These are phyloP conservation scores for Ennomos fuscantarius DNA, from an alignment of 2,888 invertebrate species.

Conservation along the genomic window DNA sequence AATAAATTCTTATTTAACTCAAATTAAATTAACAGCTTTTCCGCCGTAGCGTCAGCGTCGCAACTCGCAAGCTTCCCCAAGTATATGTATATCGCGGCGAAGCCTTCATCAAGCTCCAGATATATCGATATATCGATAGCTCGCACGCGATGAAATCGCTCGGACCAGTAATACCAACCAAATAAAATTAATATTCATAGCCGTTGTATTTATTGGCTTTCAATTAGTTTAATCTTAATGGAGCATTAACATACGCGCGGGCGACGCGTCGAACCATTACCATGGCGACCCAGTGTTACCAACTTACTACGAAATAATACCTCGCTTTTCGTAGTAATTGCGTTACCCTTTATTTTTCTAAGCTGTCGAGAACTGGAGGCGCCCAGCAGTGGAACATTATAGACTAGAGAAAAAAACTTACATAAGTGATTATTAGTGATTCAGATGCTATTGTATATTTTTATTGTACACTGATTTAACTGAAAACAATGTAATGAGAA, in stretches of 20 bases:
- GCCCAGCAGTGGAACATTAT: too few relatives aligned
- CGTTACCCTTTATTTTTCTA: not conserved
- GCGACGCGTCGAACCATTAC: constrained; percentile 70
- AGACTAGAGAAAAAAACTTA: too few relatives aligned
- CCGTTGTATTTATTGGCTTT: constrained; percentile 85
- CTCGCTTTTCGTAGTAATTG: constrained; percentile 28
- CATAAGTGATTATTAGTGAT: too few relatives aligned
- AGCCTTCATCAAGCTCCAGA: constrained; percentile 20
- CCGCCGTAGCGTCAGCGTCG: constrained; percentile 3
- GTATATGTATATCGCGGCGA: constrained; percentile 13
- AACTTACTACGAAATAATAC: constrained; percentile 31
- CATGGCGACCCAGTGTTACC: constrained; percentile 67
- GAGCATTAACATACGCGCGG: constrained; percentile 83
- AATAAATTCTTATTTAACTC: constrained; percentile 3
- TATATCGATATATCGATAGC: constrained; percentile 50
- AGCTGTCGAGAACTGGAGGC: not conserved
- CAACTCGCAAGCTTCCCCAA: constrained; percentile 8
- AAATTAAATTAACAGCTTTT: constrained; percentile 7
- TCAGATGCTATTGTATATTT: too few relatives aligned
- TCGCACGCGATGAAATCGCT: constrained; percentile 67
- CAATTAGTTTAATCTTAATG: constrained; percentile 86
- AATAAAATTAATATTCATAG: constrained; percentile 85
- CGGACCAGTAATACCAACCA: constrained; percentile 62
- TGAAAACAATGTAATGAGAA: too few relatives aligned
- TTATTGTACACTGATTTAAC: too few relatives aligned